Percentiles rank a stretch among this genome's conserved stretches.
Conservation (phyloP, 2,113 vertebrate genomes). For the Perca schrenkii region DNA sequence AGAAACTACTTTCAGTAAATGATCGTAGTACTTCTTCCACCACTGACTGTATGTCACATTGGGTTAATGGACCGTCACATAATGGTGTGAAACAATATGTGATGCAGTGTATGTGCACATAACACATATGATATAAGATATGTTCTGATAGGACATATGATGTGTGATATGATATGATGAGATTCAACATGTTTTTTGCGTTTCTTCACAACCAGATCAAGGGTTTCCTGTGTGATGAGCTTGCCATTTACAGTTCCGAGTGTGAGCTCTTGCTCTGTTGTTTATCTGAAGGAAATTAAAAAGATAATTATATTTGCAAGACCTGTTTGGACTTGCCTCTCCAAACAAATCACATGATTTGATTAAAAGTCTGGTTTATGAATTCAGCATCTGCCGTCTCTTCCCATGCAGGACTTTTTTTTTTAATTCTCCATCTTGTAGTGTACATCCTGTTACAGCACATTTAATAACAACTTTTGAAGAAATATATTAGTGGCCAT, state of each 20-base stretch:
- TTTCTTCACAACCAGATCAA: background rate
- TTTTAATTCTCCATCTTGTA: constrained; percentile 34
- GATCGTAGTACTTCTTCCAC: background rate
- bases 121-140: background rate
- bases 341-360: constrained; percentile 76
- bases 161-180: constrained; percentile 9
- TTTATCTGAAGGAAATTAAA: constrained; percentile 67
- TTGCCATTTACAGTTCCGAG: constrained; percentile 56
- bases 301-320: constrained; percentile 68
- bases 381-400: constrained; percentile 66
- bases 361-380: constrained; percentile 71
- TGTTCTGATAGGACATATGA: background rate
- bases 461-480: constrained; percentile 22
- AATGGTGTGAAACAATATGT: background rate
- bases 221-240: constrained; percentile 39
- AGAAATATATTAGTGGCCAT: background rate
- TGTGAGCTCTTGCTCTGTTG: constrained; percentile 53
- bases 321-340: constrained; percentile 64
- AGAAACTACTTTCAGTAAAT: too few relatives aligned
- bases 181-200: constrained; percentile 10
- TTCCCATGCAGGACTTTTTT: constrained; percentile 6
- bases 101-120: background rate
- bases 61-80: background rate
- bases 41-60: background rate
- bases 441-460: background rate